Evolutionary conservation across 2,888 invertebrate genomes (phyloP), one percentile per base, ranked within the genome.

Genomic region (Cephus runcator): DNA sequence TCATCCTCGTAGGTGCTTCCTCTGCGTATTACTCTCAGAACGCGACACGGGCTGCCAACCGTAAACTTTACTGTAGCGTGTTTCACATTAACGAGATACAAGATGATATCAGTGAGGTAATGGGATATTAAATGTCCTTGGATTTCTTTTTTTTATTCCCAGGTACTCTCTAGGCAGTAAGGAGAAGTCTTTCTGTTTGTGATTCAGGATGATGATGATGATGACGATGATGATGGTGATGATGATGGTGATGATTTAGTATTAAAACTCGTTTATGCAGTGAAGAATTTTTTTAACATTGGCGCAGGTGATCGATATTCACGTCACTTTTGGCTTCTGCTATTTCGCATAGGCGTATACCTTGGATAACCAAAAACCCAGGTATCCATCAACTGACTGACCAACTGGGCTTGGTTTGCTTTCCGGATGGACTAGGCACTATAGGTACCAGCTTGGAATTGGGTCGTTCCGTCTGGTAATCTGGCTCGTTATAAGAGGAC

Each of bases 11-110:
- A 56, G 31, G 69, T 34, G 68, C 15, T 30, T 74, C n/a, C 33
- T 74, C 30, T 12, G 35, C 74, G 74, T 74, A 35, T 33, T 68
- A 74, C 68, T 56, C 56, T 23, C 56, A 56, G 56, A 56, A 56
- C 56, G 6, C 68, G 31, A 30, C 56, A 31, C 56, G 33, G 33
- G 35, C 30, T 74, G n/a, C 71, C 71, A 76, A 77, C 79, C 79
- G 76, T 79, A 77, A 79, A 56, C 56, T 56, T 56, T 56, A 56
- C 56, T 23, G 15, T 56, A 56, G 56, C 56, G 56, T 56, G 56
- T 56, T 56, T 56, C 9, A 6, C 40, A 40, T 40, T 56, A 56
- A 56, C 56, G 56, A 56, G 56, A 23, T 23, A 56, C 56, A 56
- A 56, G 56, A 56, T 56, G 56, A 23, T 56, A 56, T 56, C 56